Base-by-base conservation (phyloP, 2,888 invertebrate species). In the Drepana falcataria region DNA sequence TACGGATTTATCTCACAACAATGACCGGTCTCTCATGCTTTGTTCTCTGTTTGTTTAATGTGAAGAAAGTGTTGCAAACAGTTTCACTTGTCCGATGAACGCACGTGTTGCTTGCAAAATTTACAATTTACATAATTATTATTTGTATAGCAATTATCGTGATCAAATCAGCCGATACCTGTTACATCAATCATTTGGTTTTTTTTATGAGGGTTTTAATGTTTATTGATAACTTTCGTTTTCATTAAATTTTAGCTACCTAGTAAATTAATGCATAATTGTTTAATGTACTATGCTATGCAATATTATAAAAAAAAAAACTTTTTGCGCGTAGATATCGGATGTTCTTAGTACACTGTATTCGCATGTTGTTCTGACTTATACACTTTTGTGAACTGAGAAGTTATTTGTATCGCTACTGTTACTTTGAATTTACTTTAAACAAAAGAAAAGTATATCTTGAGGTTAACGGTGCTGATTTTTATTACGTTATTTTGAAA, bases 11-110 rank as follows among this genome's bases (percentile, higher is more conserved):
- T 64, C 54, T 48, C 55, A 63, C 66, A 62, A 65, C 63, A 62
- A 53, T 61, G 55, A 60, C 51, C 40, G 33, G 21, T 59, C 59
- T 66, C 65, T 66, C 68, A 63, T 64, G 63, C 59, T 66, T 65
- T 64, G 59, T 67, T 59, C 55, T 48, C 40, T n/a, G 40, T 40
- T 4, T 51, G 9, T 34, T 51, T 21, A 5, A 21, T 37, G 40
- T 4, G 21, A 41, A 37, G 51, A 51, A 40, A 51, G 51, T 51
- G 33, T 51, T 51, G 33, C 33, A 34, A 35, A 21, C 35, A 35
- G 6, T 37, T 9, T 4, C 35, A 48, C 44, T 44, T 44, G 35
- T 6, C 48, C 7, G 6, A 48, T 33, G 6, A 33, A 48, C 48
- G 9, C 44, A 4, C 6, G 53, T 47, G 40, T 7, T 41, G 35